phyloP scores from a whole-genome alignment of 2,113 vertebrate genomes.

The Grammomys dolichurus region DNA sequence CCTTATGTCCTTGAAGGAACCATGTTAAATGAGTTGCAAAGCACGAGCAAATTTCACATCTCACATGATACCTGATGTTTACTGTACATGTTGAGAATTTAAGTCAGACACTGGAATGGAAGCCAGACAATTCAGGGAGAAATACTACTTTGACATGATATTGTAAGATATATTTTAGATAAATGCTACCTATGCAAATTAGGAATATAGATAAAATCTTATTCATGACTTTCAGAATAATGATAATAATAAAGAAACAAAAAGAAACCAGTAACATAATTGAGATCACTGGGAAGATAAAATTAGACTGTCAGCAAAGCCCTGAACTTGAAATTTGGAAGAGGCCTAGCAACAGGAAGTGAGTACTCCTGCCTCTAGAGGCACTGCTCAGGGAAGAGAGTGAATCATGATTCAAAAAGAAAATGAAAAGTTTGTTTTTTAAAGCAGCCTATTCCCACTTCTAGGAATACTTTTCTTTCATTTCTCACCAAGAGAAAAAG shows the following conservation, averaged over 20 bases:
- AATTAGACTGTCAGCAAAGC: neutral
- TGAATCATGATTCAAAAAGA: conserved; percentile 3
- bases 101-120: neutral
- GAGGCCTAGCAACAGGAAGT: neutral
- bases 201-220: conserved; percentile 4
- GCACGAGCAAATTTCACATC: neutral
- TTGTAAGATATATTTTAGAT: conserved; percentile 45
- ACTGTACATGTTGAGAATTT: neutral
- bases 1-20: neutral
- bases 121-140: neutral
- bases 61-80: neutral
- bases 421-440: conserved; percentile 17
- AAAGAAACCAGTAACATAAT: conserved; percentile 3
- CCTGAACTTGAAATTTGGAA: neutral
- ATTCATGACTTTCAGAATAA: conserved; percentile 45
- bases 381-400: neutral
- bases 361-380: neutral
- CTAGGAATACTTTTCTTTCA: conserved; percentile 26
- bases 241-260: neutral
- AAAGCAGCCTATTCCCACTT: conserved; percentile 37
- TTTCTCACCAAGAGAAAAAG: neutral
- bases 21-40: neutral
- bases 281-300: neutral
- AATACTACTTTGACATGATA: conserved; percentile 14
- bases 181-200: conserved; percentile 23